phyloP scores from a whole-genome alignment of 2,888 invertebrate species.

The Caprella mutica region DNA sequence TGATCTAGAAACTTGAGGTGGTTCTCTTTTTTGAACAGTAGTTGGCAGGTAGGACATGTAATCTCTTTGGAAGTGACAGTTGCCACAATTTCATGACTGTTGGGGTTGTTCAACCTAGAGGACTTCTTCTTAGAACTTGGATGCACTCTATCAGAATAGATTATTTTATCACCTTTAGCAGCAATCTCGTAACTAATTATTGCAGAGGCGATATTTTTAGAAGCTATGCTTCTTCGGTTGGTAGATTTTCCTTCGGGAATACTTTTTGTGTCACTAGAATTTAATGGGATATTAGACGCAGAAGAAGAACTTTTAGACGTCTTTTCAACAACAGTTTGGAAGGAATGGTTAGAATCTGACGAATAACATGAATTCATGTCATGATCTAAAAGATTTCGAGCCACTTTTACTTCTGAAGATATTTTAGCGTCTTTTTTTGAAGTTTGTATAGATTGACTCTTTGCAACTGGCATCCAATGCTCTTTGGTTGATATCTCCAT shows the following conservation, averaged over 20 bases:
- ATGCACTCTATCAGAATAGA: constrained; percentile 1
- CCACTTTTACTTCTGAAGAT: no score
- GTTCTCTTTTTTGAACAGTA: constrained; percentile 37
- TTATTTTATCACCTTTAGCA: constrained; percentile 5
- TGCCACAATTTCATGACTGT: constrained; percentile 30
- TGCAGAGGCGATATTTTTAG: constrained; percentile 33
- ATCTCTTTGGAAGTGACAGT: constrained; percentile 36
- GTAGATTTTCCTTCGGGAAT: constrained; percentile 1
- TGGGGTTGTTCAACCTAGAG: background rate
- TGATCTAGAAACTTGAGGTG: constrained; percentile 38
- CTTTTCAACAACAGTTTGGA: no score
- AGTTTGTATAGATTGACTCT: no score
- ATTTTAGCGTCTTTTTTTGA: no score
- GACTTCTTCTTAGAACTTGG: background rate
- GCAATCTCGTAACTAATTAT: constrained; percentile 31
- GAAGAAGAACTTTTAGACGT: no score
- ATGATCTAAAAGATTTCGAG: no score
- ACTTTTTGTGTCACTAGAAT: constrained; percentile 1
- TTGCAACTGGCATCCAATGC: constrained; percentile 19
- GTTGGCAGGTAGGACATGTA: constrained; percentile 38
- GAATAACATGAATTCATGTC: no score
- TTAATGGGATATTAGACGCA: constrained; percentile 10
- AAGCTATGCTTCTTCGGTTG: constrained; percentile 28
- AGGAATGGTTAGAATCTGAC: no score
- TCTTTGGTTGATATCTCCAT: constrained; percentile 17